Base-by-base conservation (phyloP, 2,797 vertebrate species). In the Avahi laniger region DNA sequence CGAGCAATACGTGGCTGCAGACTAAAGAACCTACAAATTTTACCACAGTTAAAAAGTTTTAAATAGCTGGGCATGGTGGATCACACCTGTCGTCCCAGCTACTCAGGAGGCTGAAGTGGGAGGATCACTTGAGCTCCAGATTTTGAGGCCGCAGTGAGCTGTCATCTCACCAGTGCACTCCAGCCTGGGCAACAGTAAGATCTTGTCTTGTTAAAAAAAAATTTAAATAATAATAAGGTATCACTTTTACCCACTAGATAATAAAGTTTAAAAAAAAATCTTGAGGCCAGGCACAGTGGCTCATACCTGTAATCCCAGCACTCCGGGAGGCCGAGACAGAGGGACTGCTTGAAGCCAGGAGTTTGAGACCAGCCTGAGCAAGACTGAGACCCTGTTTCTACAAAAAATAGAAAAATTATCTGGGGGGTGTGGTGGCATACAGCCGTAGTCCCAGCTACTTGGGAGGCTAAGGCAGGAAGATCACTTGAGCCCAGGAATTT, bases 1-100 rank as follows among this genome's bases (percentile, higher is more conserved):
- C 52, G 28, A 14, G 65, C 59, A 75, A 41, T 0, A 5, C 0
- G 0, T 8, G 46, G 30, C n/a, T 59, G 13, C 7, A 18, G 8
- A 30, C 81, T 52, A 24, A 26, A 88, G 30, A 86, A 48, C 22
- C 57, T 43, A 90, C 30, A 20, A 80, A 78, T 24, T 48, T 38
- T 13, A 61, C 7, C 38, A 59, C 28, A 35, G 38, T 28, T 43
- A 28, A 41, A 50, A 38, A 69, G 9, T 59, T 59, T 78, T 43
- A 75, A 79, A 46, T 84, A 57, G 26, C 4, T 33, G 17, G 61
- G 14, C 61, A 65, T 0, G 6, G 61, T 65, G 33, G 33, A 65
- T n/a, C 33, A 65, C 17, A n/a, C 63, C 63, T n/a, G 15, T 65
- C 7, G 0, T 59, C 17, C 63, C 63, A 65, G 33, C 15, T 65